phyloP scores from a whole-genome alignment of 2,888 invertebrate species.

The Netelia melanura region DNA sequence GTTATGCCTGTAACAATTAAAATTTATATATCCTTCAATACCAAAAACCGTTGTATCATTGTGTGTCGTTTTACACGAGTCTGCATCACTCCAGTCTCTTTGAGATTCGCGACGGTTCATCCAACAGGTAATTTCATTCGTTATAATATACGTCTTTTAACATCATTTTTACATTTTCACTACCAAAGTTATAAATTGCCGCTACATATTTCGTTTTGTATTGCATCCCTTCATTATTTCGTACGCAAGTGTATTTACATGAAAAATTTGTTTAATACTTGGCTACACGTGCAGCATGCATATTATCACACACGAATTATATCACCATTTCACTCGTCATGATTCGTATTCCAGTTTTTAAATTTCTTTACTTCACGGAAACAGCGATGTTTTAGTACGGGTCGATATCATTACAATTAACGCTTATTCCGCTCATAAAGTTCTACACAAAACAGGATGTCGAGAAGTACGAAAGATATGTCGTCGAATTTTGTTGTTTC shows the following conservation, averaged over 20 bases:
- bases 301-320: conserved; percentile 58
- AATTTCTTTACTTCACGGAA: conserved; percentile 22
- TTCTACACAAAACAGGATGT: conserved; percentile 48
- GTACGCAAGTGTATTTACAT: conserved; percentile 59
- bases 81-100: background rate
- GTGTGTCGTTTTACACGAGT: background rate
- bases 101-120: conserved; percentile 2
- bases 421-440: conserved; percentile 28
- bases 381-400: conserved; percentile 39
- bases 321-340: conserved; percentile 22
- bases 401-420: conserved; percentile 32
- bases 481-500: conserved; percentile 41
- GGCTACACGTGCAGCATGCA: conserved; percentile 21
- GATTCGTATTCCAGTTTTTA: conserved; percentile 22
- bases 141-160: background rate
- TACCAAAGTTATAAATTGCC: conserved; percentile 34
- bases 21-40: no score
- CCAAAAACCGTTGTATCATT: background rate
- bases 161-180: background rate
- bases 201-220: conserved; percentile 38
- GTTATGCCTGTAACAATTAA: no score
- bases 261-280: conserved; percentile 44
- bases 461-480: conserved; percentile 67
- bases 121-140: conserved; percentile 7
- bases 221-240: conserved; percentile 38